Evolutionary conservation across 2,888 invertebrate genomes (phyloP), one percentile per base, ranked within the genome.

Genomic region (Drosophila lacicola): DNA sequence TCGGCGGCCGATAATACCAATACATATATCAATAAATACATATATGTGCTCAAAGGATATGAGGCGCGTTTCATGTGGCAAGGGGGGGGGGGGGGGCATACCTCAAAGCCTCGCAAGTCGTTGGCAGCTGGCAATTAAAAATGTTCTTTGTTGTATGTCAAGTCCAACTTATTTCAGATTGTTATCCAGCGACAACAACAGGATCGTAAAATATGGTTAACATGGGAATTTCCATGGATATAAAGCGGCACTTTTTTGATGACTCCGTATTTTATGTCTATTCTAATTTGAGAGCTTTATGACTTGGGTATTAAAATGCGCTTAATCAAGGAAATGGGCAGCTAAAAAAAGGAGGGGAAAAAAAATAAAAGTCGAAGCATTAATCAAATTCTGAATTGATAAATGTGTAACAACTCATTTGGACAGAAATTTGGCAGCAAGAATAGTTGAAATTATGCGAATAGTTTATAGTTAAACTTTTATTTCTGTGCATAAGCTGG

Each of bases 271-370:
- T 77, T 78, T 64, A 78, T 75, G 63, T 67, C 29, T 8, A 64
- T 60, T 75, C 49, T 75, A 70, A 70, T 65, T 75, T 75, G 29
- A 33, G 53, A 46, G 39, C 62, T 75, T 78, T 72, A 75, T 63
- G 73, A 39, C 72, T 49, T 17, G 21, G 42, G 39, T 37, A 71
- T 66, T 61, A 76, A 70, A 56, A 57, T 44, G 33, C 33, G 57
- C 47, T 67, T 67, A 73, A 45, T 29, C 6, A 34, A 37, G 25
- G 9, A 57, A 56, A 51, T 51, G 41, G 37, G 3, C 0, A 57
- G 41, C 29, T 8, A 29, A 29, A 29, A 29, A 29, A 29, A 17
- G 17, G 0, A 29, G 25, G 29, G 8, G 25, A 8, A 29, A 8
- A 8, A 2, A 29, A 29, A 29, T 29, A 29, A 29, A 29, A 29